These are phyloP conservation scores for Caenorhabditis remanei DNA, from an alignment of 1,140 invertebrate genomes.

Conservation along the genomic window DNA sequence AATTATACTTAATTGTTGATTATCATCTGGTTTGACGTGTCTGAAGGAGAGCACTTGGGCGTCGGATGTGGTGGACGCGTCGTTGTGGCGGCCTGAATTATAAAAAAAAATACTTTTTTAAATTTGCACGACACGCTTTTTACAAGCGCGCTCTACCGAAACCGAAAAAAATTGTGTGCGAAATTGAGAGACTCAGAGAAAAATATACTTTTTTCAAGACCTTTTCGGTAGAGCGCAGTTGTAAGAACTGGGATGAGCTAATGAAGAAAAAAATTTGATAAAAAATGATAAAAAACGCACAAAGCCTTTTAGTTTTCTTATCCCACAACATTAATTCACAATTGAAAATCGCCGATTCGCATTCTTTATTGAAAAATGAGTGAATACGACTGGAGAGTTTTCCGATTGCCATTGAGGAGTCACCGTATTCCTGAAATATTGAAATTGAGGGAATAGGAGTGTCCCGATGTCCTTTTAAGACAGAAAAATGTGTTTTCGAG, in stretches of 20 bases:
- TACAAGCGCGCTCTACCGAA: no score
- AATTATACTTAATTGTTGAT: constrained; percentile 28
- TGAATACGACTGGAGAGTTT: constrained; percentile 49
- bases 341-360: constrained; percentile 55
- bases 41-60: constrained; percentile 7
- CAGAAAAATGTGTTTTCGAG: not conserved
- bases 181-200: no score
- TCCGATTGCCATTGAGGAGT: constrained; percentile 22
- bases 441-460: no score
- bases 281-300: not conserved
- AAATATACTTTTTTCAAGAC: no score
- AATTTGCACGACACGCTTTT: no score
- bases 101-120: no score
- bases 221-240: no score
- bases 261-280: no score
- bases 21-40: constrained; percentile 42
- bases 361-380: constrained; percentile 56
- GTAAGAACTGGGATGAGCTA: no score
- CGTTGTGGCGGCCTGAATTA: constrained; percentile 45
- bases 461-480: not conserved
- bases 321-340: constrained; percentile 58
- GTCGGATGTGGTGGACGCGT: constrained; percentile 30
- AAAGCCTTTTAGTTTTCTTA: constrained; percentile 36
- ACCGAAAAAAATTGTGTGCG: no score
- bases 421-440: constrained; percentile 43